A percentile compares a stretch with the other conserved stretches of the same genome.
phyloP scores from a whole-genome alignment of 1,140 invertebrate genomes.

The Euura saliciscinereae region DNA sequence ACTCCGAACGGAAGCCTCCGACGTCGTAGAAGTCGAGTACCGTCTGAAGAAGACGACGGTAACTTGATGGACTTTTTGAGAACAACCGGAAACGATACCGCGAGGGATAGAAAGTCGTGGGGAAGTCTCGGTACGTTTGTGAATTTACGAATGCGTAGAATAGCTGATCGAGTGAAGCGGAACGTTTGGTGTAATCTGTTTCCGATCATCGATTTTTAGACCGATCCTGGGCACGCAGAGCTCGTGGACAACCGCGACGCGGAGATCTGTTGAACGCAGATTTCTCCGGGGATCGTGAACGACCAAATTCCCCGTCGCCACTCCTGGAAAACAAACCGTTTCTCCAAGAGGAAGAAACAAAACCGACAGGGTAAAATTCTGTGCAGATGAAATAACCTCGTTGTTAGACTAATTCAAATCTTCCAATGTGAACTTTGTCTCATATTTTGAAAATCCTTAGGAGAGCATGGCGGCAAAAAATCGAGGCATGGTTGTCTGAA shows the following conservation, averaged over 20 bases:
- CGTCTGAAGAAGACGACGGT: conserved; percentile 84
- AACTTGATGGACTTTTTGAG: conserved; percentile 86
- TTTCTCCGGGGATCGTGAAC: conserved; percentile 72
- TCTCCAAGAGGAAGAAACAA: conserved; percentile 54
- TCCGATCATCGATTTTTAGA: conserved; percentile 59
- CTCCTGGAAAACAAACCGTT: conserved; percentile 62
- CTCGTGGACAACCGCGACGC: conserved; percentile 71
- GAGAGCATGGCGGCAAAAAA: conserved; percentile 81
- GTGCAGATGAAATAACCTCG: not conserved
- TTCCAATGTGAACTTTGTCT: conserved; percentile 1
- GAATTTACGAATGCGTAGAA: not conserved
- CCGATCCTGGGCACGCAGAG: conserved; percentile 84
- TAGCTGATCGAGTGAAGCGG: conserved; percentile 43
- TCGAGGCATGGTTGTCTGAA: conserved; percentile 88
- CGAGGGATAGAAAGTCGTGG: conserved; percentile 84
- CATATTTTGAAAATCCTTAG: conserved; percentile 27
- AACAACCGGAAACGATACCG: conserved; percentile 73
- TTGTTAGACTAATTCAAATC: conserved; percentile 5
- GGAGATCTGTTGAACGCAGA: conserved; percentile 73
- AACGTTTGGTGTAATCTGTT: conserved; percentile 43
- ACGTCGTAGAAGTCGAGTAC: conserved; percentile 77
- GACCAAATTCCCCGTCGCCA: conserved; percentile 75
- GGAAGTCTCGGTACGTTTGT: conserved; percentile 73
- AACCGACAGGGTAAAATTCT: conserved; percentile 50
- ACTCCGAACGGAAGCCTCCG: conserved; percentile 88